Conservation (phyloP, 1,140 invertebrate genomes). For the Drosophila parabipectinata region DNA sequence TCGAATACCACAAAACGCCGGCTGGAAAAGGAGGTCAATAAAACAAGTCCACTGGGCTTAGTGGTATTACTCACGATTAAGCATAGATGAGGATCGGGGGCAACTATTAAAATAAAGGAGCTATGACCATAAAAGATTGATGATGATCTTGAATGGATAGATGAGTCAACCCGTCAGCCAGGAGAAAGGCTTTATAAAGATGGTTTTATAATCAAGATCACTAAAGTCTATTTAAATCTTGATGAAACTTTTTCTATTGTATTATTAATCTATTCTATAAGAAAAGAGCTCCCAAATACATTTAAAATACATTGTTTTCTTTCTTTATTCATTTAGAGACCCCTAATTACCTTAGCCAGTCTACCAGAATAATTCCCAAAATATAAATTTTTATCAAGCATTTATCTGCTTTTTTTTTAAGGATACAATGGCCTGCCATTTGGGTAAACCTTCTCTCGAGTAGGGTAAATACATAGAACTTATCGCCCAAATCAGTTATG, state of each 20-base stretch:
- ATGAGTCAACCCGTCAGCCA: slow-evolving; percentile 27
- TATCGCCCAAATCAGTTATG: neutral
- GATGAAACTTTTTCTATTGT: no score
- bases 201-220: no score
- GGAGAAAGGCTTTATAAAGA: neutral
- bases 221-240: no score
- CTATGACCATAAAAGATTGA: slow-evolving; percentile 27
- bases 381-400: neutral
- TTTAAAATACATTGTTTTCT: no score
- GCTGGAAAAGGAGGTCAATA: slow-evolving; percentile 57
- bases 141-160: slow-evolving; percentile 15
- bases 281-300: no score
- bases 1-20: slow-evolving; percentile 3
- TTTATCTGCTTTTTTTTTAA: neutral
- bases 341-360: neutral
- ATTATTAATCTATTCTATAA: no score
- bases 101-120: slow-evolving; percentile 24
- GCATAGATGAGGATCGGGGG: slow-evolving; percentile 10
- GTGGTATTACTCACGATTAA: slow-evolving; percentile 23
- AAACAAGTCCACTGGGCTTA: slow-evolving; percentile 33
- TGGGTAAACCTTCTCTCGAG: neutral
- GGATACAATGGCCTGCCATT: neutral
- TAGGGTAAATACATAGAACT: neutral
- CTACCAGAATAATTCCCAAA: neutral
- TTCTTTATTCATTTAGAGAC: no score